These are phyloP conservation scores for Punctoribates punctum DNA, from an alignment of 2,888 invertebrate genomes.

Conservation along the genomic window DNA sequence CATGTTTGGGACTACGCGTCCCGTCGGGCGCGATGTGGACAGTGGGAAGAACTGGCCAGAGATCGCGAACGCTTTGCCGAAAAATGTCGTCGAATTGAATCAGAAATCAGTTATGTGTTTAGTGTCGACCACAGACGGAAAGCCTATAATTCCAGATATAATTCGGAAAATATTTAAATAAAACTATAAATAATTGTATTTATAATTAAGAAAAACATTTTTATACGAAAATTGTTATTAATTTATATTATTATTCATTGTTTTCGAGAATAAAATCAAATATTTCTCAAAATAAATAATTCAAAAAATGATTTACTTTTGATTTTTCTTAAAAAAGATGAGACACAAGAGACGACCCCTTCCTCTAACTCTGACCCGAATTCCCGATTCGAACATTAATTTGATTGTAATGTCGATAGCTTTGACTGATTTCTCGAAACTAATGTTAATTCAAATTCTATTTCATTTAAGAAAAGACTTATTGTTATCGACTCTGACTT, in stretches of 20 bases:
- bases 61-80: conserved; percentile 20
- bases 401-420: too few relatives aligned
- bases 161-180: neutral
- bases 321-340: too few relatives aligned
- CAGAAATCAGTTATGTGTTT: neutral
- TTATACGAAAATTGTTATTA: neutral
- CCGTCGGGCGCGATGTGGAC: conserved; percentile 7
- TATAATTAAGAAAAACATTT: neutral
- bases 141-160: neutral
- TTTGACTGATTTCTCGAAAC: too few relatives aligned
- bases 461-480: too few relatives aligned
- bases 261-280: neutral
- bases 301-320: too few relatives aligned
- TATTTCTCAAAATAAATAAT: too few relatives aligned
- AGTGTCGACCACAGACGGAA: conserved; percentile 6
- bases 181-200: neutral
- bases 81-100: conserved; percentile 17
- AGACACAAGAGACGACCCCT: too few relatives aligned
- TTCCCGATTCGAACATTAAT: too few relatives aligned
- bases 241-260: conserved; percentile 4
- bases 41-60: conserved; percentile 15
- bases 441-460: too few relatives aligned
- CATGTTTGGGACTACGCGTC: conserved; percentile 22
- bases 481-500: too few relatives aligned
- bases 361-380: too few relatives aligned